Evolutionary conservation across 2,797 vertebrate genomes (phyloP).

Genomic region (Streptopelia turtur): DNA sequence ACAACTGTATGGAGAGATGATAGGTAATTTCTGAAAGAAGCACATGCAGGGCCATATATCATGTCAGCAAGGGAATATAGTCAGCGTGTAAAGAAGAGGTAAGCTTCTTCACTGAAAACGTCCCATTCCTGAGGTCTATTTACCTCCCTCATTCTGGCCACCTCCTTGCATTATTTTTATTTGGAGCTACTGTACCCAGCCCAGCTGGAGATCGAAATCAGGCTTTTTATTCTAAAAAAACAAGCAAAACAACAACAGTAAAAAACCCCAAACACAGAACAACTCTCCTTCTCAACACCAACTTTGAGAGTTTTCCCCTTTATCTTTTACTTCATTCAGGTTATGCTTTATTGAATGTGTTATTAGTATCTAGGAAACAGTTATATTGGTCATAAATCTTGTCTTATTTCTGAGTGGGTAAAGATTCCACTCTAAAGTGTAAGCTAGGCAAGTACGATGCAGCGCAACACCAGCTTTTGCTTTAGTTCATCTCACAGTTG

Average conservation of each 20-base stretch:
- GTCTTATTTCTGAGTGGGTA: neutral
- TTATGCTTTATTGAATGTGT: neutral
- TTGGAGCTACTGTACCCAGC: neutral
- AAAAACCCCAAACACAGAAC: neutral
- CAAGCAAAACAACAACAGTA: neutral
- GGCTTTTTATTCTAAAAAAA: neutral
- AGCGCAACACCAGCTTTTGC: neutral
- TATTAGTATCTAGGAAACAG: neutral
- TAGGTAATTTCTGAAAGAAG: constrained; percentile 4
- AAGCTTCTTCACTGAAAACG: neutral
- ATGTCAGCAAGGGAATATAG: constrained; percentile 4
- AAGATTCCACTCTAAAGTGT: neutral
- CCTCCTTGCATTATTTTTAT: neutral
- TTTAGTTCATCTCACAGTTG: neutral
- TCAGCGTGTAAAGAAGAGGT: neutral
- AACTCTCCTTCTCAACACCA: neutral
- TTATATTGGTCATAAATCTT: neutral
- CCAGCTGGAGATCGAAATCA: neutral
- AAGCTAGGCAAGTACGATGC: neutral
- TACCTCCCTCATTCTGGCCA: neutral
- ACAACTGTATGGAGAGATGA: neutral
- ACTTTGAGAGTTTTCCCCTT: neutral
- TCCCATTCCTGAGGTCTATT: neutral
- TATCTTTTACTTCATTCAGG: neutral
- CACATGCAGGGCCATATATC: neutral